Conservation (phyloP, 1,140 invertebrate genomes). For the Uloborus diversus region DNA sequence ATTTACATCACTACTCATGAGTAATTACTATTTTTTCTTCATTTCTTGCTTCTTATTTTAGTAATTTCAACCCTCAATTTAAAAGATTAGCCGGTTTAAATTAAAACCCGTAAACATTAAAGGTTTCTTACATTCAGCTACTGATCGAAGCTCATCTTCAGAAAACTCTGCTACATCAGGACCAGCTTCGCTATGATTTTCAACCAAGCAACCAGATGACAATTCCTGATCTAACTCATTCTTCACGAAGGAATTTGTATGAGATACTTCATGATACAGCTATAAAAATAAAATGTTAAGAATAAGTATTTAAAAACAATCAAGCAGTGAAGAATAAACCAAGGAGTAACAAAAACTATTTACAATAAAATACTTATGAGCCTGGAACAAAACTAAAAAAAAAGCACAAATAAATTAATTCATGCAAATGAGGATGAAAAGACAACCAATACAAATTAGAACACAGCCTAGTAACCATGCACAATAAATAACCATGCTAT, state of each 20-base stretch:
- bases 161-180: constrained; percentile 62
- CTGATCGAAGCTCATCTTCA: constrained; percentile 53
- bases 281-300: constrained; percentile 6
- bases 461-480: too few species aligned
- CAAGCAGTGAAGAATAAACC: not conserved
- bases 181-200: constrained; percentile 63
- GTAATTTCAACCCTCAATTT: not conserved
- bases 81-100: not conserved
- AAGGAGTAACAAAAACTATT: not conserved
- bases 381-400: too few species aligned
- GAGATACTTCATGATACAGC: constrained; percentile 17
- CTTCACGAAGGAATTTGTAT: constrained; percentile 16
- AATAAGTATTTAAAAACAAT: not conserved
- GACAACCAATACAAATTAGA: too few species aligned
- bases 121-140: constrained; percentile 43
- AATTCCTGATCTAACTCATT: constrained; percentile 24
- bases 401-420: too few species aligned
- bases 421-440: too few species aligned
- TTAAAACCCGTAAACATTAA: not conserved
- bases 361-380: too few species aligned
- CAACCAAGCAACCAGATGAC: constrained; percentile 9
- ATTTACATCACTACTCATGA: too few species aligned
- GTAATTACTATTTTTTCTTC: not conserved
- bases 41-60: too few species aligned
- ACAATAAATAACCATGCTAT: too few species aligned